Evolutionary conservation across 2,797 vertebrate genomes (phyloP).

Genomic region (Phalloptychus januarius): DNA sequence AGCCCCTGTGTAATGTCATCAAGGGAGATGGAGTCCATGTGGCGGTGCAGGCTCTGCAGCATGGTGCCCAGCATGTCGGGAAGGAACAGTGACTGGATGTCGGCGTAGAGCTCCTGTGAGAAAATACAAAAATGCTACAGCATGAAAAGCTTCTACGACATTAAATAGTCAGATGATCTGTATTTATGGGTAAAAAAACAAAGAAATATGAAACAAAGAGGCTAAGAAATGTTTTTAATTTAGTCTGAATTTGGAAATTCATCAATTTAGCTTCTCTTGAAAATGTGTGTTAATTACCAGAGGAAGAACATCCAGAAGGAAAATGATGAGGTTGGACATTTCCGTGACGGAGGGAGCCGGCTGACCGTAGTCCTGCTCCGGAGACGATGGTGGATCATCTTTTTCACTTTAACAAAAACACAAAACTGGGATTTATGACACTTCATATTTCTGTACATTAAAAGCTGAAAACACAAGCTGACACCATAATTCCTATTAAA

Average conservation of each 20-base stretch:
- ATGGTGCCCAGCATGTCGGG: conserved; percentile 92
- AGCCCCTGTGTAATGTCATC: conserved; percentile 88
- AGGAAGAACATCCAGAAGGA: conserved; percentile 94
- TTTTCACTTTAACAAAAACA: conserved; percentile 53
- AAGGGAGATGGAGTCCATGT: conserved; percentile 81
- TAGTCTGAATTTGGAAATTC: background rate
- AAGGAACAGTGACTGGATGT: conserved; percentile 93
- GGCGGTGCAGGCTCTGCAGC: conserved; percentile 81
- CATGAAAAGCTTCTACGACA: background rate
- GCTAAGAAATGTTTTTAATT: background rate
- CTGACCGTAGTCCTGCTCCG: conserved; percentile 64
- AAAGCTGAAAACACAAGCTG: background rate
- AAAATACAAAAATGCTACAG: conserved; percentile 9
- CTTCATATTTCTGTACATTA: background rate
- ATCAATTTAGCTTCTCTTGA: background rate
- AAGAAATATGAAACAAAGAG: background rate
- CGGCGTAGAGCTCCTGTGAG: conserved; percentile 92
- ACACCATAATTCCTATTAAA: background rate
- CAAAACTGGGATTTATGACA: background rate
- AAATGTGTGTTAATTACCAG: conserved; percentile 80
- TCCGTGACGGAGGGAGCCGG: conserved; percentile 83
- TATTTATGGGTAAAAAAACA: background rate
- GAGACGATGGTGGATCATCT: conserved; percentile 45
- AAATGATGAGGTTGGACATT: conserved; percentile 89
- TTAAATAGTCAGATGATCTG: background rate